Base-by-base conservation (phyloP, 1,140 invertebrate genomes). In the Nebria ingens region DNA sequence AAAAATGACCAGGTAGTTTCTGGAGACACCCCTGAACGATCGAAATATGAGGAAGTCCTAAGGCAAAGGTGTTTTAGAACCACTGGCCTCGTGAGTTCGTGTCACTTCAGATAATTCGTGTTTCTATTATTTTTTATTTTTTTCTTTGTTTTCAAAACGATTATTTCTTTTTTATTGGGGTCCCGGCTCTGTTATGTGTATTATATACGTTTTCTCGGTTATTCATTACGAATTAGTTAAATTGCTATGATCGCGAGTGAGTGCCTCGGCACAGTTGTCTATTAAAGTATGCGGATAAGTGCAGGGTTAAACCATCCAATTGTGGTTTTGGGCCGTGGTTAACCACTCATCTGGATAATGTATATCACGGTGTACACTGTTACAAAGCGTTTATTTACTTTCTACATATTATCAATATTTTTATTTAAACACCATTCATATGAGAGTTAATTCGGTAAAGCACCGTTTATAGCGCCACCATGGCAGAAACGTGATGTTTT, bases 211-310 rank as follows among this genome's bases (percentile, higher is more conserved):
- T 6, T 49, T 49, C 17, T 6, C 2, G 19, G 21, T 20, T 51
- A 51, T 51, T 51, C 50, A 51, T 51, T 51, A 51, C 17, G 21
- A 20, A 51, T 51, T 51, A 51, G 50, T 22, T 51, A 20, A 51
- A 51, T 51, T 51, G 50, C 50, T 51, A 51, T 51, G 11, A 51
- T 51, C 17, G 19, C 19, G 6, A 51, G 50, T 12, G 6, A 45
- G 9, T 4, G 15, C 9, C 3, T 45, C n/a, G 40, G 9, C 17
- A 17, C 17, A 12, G 15, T 45, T 11, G 40, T 45, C 40, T 45
- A 45, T 51, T 51, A 51, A 51, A 51, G 50, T 51, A 51, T 45
- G 40, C 15, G 51, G 51, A 23, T 52, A 52, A 52, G 21, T 52
- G 51, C 23, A 52, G 51, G 51, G 51, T 52, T 52, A 45, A 45